Percentiles rank a stretch among this genome's conserved stretches.
Conservation (phyloP, 1,140 invertebrate genomes). For the Drosophila tsacasi region DNA sequence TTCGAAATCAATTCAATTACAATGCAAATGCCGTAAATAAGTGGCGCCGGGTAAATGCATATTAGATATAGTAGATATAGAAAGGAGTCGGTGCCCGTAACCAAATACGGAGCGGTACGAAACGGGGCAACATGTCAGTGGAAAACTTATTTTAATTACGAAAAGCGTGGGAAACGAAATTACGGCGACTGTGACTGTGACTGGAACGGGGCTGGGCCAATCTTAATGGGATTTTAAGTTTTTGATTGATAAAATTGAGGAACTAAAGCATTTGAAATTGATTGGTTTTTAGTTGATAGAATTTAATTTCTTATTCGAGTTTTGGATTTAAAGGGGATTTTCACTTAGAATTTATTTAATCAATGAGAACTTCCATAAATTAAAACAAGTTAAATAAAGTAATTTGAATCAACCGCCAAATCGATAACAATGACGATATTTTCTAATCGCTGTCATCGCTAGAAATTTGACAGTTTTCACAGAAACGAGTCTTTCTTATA, state of each 20-base stretch:
- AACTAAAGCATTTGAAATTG: not conserved
- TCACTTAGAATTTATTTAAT: no score
- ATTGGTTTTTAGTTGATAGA: not conserved
- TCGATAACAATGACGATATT: not conserved
- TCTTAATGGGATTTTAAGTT: not conserved
- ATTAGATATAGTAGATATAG: slow-evolving; percentile 33
- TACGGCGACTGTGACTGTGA: slow-evolving; percentile 23
- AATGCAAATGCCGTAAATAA: slow-evolving; percentile 60
- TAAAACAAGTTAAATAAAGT: no score
- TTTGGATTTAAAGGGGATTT: rapidly evolving
- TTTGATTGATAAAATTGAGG: not conserved
- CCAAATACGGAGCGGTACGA: slow-evolving; percentile 68
- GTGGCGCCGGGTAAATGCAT: slow-evolving; percentile 56
- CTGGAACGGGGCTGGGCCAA: slow-evolving; percentile 33
- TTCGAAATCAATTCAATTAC: slow-evolving; percentile 58
- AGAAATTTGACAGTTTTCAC: not conserved
- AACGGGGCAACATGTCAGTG: slow-evolving; percentile 19
- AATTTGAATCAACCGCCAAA: not conserved
- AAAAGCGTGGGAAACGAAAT: slow-evolving; percentile 4
- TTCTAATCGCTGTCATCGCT: not conserved
- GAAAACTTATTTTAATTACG: slow-evolving; percentile 44
- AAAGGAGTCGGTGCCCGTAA: slow-evolving; percentile 35
- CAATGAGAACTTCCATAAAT: not conserved
- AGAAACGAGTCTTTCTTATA: no score
- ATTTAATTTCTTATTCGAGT: not conserved